Evolutionary conservation across 2,888 invertebrate genomes (phyloP).

Genomic region (Unio pictorum): DNA sequence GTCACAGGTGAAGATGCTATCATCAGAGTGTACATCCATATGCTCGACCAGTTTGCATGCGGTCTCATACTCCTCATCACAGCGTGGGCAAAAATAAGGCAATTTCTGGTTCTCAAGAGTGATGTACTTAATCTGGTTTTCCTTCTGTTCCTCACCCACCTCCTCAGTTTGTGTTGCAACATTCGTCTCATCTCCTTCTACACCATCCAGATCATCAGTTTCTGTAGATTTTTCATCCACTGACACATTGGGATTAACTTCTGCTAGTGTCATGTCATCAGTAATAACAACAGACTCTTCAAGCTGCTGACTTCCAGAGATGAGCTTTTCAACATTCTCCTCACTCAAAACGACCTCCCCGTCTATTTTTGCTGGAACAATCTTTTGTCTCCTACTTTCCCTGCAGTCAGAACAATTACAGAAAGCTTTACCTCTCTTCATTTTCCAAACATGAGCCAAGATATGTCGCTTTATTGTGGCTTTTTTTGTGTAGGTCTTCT

Average conservation of each 20-base stretch:
- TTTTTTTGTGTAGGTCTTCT: constrained; percentile 22
- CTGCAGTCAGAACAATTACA: constrained; percentile 30
- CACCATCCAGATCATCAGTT: background rate
- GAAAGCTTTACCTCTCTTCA: constrained; percentile 23
- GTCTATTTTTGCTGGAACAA: background rate
- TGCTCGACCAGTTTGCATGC: constrained; percentile 29
- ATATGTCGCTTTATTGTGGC: constrained; percentile 25
- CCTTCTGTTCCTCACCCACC: background rate
- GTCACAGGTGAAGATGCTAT: constrained; percentile 21
- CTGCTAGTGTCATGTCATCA: constrained; percentile 4
- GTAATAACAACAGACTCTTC: constrained; percentile 26
- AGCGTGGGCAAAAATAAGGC: constrained; percentile 3
- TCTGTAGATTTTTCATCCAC: background rate
- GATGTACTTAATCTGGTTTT: no score
- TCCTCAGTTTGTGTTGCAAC: background rate
- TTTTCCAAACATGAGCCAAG: constrained; percentile 30
- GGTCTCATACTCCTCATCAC: constrained; percentile 8
- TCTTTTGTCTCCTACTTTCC: background rate
- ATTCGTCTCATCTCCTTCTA: background rate
- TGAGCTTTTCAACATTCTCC: constrained; percentile 29
- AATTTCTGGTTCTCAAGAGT: no score
- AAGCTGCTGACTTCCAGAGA: constrained; percentile 25
- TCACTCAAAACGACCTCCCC: constrained; percentile 9
- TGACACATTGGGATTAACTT: background rate
- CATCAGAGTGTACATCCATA: constrained; percentile 13